Conservation (phyloP, 2,113 vertebrate genomes). For the Hiodon tergisus region DNA sequence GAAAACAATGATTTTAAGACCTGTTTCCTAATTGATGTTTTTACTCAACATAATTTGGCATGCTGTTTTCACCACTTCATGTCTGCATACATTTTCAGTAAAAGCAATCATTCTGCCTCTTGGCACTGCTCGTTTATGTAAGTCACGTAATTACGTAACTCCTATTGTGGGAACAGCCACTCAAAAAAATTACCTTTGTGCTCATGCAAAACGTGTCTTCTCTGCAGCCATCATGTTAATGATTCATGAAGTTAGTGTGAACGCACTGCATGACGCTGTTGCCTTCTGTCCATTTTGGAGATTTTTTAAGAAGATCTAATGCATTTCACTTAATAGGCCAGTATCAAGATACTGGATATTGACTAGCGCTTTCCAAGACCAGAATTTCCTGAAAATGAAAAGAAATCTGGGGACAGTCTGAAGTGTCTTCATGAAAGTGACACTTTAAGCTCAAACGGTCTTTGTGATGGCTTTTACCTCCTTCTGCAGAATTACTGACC, state of each 20-base stretch:
- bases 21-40: background rate
- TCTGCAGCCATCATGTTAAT: background rate
- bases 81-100: background rate
- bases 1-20: background rate
- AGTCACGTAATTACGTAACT: background rate
- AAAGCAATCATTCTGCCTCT: background rate
- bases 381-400: too few relatives aligned
- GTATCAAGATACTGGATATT: too few relatives aligned
- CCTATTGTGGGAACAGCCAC: background rate
- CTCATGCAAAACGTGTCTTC: background rate
- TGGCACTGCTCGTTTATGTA: background rate
- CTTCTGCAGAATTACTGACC: too few relatives aligned
- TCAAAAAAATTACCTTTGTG: background rate
- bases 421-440: too few relatives aligned
- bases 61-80: background rate
- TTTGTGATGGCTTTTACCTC: too few relatives aligned
- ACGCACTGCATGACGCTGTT: too few relatives aligned
- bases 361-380: too few relatives aligned
- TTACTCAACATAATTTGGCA: background rate
- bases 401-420: too few relatives aligned
- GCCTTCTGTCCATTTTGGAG: too few relatives aligned
- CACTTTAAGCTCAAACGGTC: too few relatives aligned
- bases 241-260: background rate
- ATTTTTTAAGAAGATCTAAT: too few relatives aligned
- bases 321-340: too few relatives aligned